Percentiles rank a stretch among this genome's conserved stretches.
Conservation (phyloP, 2,888 invertebrate genomes). For the Lasioglossum zephyrum region DNA sequence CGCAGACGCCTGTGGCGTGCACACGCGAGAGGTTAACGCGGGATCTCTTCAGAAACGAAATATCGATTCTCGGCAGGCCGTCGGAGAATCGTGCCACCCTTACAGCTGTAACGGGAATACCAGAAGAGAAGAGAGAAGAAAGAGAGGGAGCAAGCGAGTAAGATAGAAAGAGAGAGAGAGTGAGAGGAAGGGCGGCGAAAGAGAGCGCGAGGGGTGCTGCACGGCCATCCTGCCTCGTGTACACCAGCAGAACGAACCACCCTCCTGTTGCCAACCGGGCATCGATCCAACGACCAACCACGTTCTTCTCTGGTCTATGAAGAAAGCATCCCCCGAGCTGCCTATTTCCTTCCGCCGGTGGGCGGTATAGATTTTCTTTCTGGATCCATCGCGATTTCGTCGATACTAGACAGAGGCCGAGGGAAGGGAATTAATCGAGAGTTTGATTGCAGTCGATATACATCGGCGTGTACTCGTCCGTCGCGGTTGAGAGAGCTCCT, state of each 20-base stretch:
- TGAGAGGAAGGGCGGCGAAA: constrained; percentile 14
- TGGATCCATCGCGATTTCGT: constrained; percentile 14
- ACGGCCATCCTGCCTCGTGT: constrained; percentile 54
- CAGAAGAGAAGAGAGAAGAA: constrained; percentile 8
- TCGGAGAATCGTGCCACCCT: constrained; percentile 57
- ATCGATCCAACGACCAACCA: constrained; percentile 80
- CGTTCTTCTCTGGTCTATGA: constrained; percentile 63
- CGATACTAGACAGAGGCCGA: neutral
- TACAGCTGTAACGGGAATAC: constrained; percentile 49
- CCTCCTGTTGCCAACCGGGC: constrained; percentile 80
- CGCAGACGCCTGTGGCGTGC: constrained; percentile 30
- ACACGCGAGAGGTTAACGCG: constrained; percentile 69
- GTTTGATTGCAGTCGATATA: neutral
- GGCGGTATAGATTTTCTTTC: constrained; percentile 18
- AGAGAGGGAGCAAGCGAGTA: neutral
- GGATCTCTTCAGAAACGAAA: constrained; percentile 64
- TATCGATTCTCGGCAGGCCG: constrained; percentile 66
- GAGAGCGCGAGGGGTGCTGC: constrained; percentile 36
- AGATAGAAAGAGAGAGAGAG: neutral
- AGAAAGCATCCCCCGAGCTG: constrained; percentile 56
- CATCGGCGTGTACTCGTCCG: neutral
- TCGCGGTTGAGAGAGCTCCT: neutral
- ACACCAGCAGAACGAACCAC: constrained; percentile 59
- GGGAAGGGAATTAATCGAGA: neutral
- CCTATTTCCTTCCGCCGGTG: constrained; percentile 46